Evolutionary conservation across 2,113 vertebrate genomes (phyloP).

Genomic region (Saguinus imperator): DNA sequence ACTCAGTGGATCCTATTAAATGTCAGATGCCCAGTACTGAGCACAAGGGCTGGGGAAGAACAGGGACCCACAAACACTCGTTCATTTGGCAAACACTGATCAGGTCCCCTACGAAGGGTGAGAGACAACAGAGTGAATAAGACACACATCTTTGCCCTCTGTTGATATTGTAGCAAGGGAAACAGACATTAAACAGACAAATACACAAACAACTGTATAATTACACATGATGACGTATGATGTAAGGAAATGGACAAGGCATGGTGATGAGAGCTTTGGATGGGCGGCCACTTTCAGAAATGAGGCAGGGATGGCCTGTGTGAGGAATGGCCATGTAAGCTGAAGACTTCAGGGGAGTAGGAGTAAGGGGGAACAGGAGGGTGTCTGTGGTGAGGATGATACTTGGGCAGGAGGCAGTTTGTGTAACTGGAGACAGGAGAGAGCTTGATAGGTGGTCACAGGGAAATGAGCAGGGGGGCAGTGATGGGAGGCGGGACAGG

Average conservation of each 20-base stretch:
- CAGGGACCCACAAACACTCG: neutral
- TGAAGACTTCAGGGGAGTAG: neutral
- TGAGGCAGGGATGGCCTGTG: neutral
- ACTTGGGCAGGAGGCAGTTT: neutral
- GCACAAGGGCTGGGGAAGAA: neutral
- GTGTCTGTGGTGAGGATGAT: neutral
- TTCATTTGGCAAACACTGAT: neutral
- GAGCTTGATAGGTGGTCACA: accelerated
- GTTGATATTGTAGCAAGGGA: neutral
- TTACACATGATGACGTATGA: neutral
- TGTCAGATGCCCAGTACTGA: neutral
- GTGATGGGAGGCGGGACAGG: neutral
- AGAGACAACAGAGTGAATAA: neutral
- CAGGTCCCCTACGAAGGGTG: neutral
- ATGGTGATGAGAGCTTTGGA: neutral
- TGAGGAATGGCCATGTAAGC: neutral
- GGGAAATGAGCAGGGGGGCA: too few species aligned
- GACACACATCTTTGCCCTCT: neutral
- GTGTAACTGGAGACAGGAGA: neutral
- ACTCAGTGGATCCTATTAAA: neutral
- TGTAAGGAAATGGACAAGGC: neutral
- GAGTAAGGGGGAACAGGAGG: neutral
- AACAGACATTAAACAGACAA: neutral
- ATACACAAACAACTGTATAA: neutral
- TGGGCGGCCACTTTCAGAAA: neutral